Evolutionary conservation across 2,113 vertebrate species (phyloP).

Genomic region (Phaethon lepturus): DNA sequence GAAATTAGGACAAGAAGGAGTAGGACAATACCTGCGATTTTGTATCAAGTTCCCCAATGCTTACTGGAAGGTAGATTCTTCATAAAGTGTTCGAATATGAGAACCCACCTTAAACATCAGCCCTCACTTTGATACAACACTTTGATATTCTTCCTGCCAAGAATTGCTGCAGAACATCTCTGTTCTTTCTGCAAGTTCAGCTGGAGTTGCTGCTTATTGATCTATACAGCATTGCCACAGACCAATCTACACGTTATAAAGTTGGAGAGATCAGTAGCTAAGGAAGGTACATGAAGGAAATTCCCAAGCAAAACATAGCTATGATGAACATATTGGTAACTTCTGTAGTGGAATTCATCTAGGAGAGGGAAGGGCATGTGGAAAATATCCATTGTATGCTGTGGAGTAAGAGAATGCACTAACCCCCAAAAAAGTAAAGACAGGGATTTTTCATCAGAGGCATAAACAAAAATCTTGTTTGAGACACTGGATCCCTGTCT

Average conservation of each 20-base stretch:
- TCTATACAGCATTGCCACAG: neutral
- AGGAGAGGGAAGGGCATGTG: neutral
- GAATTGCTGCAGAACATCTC: neutral
- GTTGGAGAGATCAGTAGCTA: neutral
- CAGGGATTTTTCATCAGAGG: neutral
- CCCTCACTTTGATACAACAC: neutral
- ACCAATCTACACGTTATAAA: neutral
- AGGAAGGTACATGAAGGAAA: neutral
- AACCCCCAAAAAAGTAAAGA: neutral
- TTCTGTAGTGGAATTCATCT: neutral
- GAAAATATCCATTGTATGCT: neutral
- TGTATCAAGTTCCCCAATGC: neutral
- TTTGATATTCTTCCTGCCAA: neutral
- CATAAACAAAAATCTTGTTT: neutral
- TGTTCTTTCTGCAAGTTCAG: neutral
- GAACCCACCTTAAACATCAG: neutral
- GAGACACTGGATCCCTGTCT: neutral
- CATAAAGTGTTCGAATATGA: neutral
- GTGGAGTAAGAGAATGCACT: neutral
- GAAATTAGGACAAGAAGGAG: neutral
- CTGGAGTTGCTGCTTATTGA: neutral
- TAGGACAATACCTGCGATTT: neutral
- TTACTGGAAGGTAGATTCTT: neutral
- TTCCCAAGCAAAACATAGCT: neutral
- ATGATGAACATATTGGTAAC: neutral